These are phyloP conservation scores for Aplysina aerophoba DNA, from an alignment of 37 sponge, comb jelly and placozoan genomes.

Conservation along the genomic window DNA sequence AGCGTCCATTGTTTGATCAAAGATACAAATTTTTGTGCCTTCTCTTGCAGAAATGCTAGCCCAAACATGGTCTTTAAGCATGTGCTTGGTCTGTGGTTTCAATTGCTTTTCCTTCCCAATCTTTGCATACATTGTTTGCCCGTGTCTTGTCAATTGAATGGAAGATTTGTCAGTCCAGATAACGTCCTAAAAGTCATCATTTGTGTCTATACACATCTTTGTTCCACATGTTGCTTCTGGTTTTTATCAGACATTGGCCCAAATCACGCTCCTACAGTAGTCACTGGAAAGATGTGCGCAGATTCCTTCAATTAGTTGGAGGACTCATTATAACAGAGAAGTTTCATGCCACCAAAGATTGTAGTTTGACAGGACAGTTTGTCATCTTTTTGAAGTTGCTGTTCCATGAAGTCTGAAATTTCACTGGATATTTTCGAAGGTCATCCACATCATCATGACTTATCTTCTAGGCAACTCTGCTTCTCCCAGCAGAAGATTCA, in stretches of 20 bases:
- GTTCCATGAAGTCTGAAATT: neutral
- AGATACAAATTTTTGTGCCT: no score
- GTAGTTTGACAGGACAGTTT: neutral
- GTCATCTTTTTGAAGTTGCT: neutral
- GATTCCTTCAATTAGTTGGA: neutral
- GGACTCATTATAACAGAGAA: neutral
- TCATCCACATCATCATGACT: neutral
- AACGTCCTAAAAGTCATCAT: neutral
- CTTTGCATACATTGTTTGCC: neutral
- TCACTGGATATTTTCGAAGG: conserved; percentile 3
- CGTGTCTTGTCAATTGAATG: neutral
- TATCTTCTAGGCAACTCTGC: neutral
- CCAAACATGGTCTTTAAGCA: no score
- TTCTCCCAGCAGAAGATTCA: neutral
- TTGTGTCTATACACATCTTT: neutral
- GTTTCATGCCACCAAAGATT: neutral
- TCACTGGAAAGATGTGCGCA: neutral
- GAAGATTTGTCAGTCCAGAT: neutral
- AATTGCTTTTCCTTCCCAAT: neutral
- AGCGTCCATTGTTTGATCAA: neutral
- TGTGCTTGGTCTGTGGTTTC: conserved; percentile 13
- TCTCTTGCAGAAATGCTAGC: no score
- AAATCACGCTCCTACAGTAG: neutral
- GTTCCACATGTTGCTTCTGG: neutral
- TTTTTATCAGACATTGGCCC: conserved; percentile 4